These are phyloP conservation scores for Gallinago stenura DNA, from an alignment of 2,797 vertebrate genomes.

Conservation along the genomic window DNA sequence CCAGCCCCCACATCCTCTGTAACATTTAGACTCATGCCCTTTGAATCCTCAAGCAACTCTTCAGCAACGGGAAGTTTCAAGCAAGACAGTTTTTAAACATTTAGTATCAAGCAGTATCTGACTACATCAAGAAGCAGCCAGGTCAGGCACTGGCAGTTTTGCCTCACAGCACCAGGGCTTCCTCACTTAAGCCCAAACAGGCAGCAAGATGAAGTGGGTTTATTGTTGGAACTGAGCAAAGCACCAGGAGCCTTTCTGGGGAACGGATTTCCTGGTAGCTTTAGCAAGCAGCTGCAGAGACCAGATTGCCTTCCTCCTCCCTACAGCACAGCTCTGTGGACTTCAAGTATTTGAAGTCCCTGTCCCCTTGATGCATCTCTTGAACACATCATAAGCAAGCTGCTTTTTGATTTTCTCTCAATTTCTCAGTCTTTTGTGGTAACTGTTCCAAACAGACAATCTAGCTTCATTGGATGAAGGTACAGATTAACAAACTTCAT, in stretches of 20 bases:
- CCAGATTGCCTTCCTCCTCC: background rate
- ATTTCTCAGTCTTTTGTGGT: background rate
- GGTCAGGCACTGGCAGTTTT: background rate
- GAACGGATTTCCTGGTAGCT: background rate
- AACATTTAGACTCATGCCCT: background rate
- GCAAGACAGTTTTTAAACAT: background rate
- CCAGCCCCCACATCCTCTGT: background rate
- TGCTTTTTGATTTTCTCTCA: background rate
- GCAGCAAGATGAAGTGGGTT: background rate
- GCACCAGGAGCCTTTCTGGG: background rate
- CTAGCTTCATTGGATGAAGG: background rate
- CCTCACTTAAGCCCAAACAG: background rate
- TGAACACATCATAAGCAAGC: background rate
- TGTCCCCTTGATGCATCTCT: background rate
- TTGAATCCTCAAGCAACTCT: background rate
- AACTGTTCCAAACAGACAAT: background rate
- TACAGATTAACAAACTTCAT: background rate
- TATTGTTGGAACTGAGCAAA: background rate
- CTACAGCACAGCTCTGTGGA: background rate
- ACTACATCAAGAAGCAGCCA: background rate
- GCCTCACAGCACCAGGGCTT: background rate
- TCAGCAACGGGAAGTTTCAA: background rate
- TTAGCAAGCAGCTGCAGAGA: background rate
- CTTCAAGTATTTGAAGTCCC: background rate
- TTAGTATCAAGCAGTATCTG: background rate